Evolutionary conservation across 2,888 invertebrate genomes (phyloP).

Genomic region (Chrysomela aeneicollis): DNA sequence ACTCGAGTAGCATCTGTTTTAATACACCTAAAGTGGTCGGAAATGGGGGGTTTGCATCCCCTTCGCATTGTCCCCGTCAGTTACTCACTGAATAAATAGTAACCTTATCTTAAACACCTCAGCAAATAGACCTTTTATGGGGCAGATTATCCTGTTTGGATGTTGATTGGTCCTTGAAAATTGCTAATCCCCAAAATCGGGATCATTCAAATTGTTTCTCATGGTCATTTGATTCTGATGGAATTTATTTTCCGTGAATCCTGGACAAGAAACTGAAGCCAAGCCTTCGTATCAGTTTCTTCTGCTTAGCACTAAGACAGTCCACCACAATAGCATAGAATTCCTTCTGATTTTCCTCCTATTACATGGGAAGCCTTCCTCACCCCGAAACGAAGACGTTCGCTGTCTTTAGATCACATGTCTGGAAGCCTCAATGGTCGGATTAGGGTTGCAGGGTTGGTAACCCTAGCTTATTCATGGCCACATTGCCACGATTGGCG

Average conservation of each 20-base stretch:
- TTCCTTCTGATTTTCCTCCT: background rate
- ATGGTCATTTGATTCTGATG: no score
- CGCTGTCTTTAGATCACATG: conserved; percentile 51
- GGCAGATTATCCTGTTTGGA: conserved; percentile 3
- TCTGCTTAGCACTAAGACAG: background rate
- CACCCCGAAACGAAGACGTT: conserved; percentile 26
- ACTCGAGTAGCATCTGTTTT: conserved; percentile 31
- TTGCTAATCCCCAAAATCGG: background rate
- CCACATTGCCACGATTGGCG: conserved; percentile 40
- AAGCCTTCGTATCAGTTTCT: background rate
- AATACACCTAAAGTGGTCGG: conserved; percentile 35
- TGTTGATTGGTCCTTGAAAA: background rate
- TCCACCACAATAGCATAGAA: background rate
- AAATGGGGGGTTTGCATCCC: conserved; percentile 6
- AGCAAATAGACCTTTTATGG: conserved; percentile 50
- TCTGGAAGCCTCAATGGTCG: conserved; percentile 52
- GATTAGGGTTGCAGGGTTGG: conserved; percentile 57
- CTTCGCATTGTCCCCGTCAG: conserved; percentile 36
- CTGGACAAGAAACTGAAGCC: no score
- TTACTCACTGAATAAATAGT: conserved; percentile 58
- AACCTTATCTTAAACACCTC: conserved; percentile 57
- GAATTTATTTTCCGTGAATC: no score
- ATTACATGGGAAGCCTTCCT: background rate
- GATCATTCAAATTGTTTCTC: no score
- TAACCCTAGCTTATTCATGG: conserved; percentile 54